Percentiles rank a stretch among this genome's conserved stretches.
Conservation (phyloP, 1,140 invertebrate genomes). For the Drepana arcuata region DNA sequence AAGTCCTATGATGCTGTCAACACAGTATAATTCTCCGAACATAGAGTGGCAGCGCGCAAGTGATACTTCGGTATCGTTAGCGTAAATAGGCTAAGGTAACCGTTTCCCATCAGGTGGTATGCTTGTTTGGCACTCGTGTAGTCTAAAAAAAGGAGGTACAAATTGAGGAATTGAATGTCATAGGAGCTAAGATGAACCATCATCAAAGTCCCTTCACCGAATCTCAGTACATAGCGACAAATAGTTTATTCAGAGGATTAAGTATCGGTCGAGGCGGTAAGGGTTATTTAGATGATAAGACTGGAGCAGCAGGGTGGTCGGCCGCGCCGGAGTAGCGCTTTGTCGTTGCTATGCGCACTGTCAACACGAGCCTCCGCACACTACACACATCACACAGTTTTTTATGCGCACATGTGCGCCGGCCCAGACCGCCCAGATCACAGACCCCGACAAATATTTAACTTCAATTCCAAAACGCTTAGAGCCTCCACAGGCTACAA, state of each 20-base stretch:
- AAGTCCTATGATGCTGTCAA: too few relatives aligned
- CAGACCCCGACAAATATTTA: conserved; percentile 62
- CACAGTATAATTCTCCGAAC: too few relatives aligned
- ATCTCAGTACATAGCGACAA: too few relatives aligned
- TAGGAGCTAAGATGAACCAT: neutral
- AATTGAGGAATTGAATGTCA: conserved; percentile 5
- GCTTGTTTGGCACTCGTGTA: too few relatives aligned
- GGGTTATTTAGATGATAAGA: conserved; percentile 35
- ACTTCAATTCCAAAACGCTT: conserved; percentile 61
- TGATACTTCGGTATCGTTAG: too few relatives aligned
- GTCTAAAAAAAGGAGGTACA: too few relatives aligned
- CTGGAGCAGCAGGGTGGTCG: conserved; percentile 39
- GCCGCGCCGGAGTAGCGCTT: conserved; percentile 23
- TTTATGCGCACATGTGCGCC: conserved; percentile 56
- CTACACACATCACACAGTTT: conserved; percentile 46
- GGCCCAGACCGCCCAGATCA: conserved; percentile 8
- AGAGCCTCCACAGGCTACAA: conserved; percentile 33
- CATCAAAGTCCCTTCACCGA: too few relatives aligned
- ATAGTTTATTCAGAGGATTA: conserved; percentile 4
- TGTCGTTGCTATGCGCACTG: conserved; percentile 60
- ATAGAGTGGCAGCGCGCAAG: too few relatives aligned
- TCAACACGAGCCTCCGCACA: conserved; percentile 47
- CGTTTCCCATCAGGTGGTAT: too few relatives aligned
- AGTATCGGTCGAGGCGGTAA: conserved; percentile 22
- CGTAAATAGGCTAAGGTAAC: too few relatives aligned